A percentile compares a stretch with the other conserved stretches of the same genome.
These are phyloP conservation scores for Neelides folsomi DNA, from an alignment of 2,888 invertebrate genomes.

Conservation along the genomic window DNA sequence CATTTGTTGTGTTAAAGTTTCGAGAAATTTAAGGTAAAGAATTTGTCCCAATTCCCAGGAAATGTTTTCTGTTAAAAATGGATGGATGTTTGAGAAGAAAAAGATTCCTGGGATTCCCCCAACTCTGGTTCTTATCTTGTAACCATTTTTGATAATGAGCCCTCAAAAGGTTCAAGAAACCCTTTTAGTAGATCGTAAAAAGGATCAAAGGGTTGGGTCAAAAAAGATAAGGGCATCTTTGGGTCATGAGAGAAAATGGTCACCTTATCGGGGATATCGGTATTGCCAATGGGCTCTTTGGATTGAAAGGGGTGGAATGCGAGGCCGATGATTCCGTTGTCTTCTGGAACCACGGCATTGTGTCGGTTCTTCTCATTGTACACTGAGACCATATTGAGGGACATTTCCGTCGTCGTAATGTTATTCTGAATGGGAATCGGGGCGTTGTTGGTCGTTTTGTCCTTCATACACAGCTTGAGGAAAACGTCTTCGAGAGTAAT, in stretches of 20 bases:
- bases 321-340: conserved; percentile 60
- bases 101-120: too few species aligned
- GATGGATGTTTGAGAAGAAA: too few species aligned
- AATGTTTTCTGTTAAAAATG: too few species aligned
- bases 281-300: conserved; percentile 71
- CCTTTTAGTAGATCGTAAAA: too few species aligned
- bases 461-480: conserved; percentile 53
- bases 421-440: conserved; percentile 5
- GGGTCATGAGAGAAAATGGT: background rate
- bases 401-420: conserved; percentile 4
- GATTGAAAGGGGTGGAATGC: conserved; percentile 66
- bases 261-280: conserved; percentile 36
- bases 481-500: conserved; percentile 82
- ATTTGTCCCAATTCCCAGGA: too few species aligned
- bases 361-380: conserved; percentile 28
- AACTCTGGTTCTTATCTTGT: too few species aligned
- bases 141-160: too few species aligned
- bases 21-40: too few species aligned
- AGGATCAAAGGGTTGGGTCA: too few species aligned
- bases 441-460: conserved; percentile 29
- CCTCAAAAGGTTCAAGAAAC: too few species aligned
- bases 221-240: too few species aligned
- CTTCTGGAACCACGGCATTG: conserved; percentile 11
- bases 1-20: too few species aligned
- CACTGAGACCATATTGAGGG: conserved; percentile 21